Conservation (phyloP, 2,113 vertebrate genomes). For the Tupaia chinensis region DNA sequence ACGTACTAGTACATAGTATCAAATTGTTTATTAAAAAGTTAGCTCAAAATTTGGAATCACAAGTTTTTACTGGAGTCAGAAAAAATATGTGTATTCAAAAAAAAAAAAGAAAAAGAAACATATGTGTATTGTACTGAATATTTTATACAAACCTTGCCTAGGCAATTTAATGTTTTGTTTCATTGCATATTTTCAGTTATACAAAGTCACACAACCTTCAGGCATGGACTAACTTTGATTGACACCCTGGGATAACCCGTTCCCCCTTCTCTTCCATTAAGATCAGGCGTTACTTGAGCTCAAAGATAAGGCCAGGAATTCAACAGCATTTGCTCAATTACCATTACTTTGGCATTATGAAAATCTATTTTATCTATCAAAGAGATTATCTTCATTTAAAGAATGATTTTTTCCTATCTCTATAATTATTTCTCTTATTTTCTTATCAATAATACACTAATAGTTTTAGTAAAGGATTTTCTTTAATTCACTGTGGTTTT, state of each 20-base stretch:
- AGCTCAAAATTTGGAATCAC: neutral
- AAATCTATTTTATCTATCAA: neutral
- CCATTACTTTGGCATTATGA: neutral
- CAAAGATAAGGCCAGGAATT: neutral
- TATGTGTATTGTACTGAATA: neutral
- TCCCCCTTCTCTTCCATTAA: neutral
- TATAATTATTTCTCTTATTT: neutral
- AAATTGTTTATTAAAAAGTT: neutral
- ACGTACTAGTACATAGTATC: neutral
- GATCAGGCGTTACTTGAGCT: neutral
- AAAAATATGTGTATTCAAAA: neutral
- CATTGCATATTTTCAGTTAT: neutral
- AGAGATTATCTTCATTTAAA: neutral
- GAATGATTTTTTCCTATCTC: neutral
- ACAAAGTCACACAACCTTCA: accelerated
- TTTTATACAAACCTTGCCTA: neutral
- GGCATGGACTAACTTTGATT: too few relatives aligned
- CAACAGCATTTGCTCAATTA: neutral
- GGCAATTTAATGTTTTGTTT: neutral
- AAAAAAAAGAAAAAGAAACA: too few relatives aligned
- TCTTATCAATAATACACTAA: neutral
- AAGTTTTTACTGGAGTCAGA: neutral
- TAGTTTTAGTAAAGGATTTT: neutral
- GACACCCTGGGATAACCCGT: neutral
- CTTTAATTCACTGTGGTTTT: neutral